Base-by-base conservation (phyloP, 2,888 invertebrate species). In the Philhelius pedissequus region DNA sequence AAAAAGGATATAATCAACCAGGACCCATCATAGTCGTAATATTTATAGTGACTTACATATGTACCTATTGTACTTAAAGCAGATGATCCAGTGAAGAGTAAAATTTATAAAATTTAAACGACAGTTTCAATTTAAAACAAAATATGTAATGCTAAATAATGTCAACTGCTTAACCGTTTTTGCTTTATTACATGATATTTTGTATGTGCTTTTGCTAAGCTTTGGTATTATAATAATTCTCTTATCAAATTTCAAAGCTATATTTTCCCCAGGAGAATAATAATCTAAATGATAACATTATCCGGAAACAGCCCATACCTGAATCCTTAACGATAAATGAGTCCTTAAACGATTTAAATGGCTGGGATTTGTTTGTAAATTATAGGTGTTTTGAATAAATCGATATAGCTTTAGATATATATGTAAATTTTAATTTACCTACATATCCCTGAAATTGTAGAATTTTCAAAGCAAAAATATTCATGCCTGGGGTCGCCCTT, bases 331-430 rank as follows among this genome's bases (percentile, higher is more conserved):
- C 60, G 38, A 60, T 60, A 60, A 60, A 60, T 60, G 60, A 18
- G 4, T 40, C 2, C 27, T 60, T 40, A 60, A 60, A 60, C 25
- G 60, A 60, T 60, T 35, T 1, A 32, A 88, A 25, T 48, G 13
- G 0, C 4, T 11, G 45, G 45, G 45, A 22, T 11, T 48, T 18
- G 8, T 18, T 18, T 15, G 2, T 15, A n/a, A n/a, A 35, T 35
- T 58, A n/a, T n/a, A n/a, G n/a, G n/a, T 58, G 6, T 18, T 35
- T 56, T 20, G 6, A 56, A 20, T 35, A 20, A 35, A 56, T 56
- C 35, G 35, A 35, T 22, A 13, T 20, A 7, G 27, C 7, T 56
- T 35, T 43, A 18, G 4, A 7, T 30, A 6, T 3, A 43, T 1
- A 43, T 43, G 15, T 43, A 43, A 43, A 18, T 43, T 43, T 18